phyloP scores from a whole-genome alignment of 2,888 invertebrate genomes.

The Andrena praecox region DNA sequence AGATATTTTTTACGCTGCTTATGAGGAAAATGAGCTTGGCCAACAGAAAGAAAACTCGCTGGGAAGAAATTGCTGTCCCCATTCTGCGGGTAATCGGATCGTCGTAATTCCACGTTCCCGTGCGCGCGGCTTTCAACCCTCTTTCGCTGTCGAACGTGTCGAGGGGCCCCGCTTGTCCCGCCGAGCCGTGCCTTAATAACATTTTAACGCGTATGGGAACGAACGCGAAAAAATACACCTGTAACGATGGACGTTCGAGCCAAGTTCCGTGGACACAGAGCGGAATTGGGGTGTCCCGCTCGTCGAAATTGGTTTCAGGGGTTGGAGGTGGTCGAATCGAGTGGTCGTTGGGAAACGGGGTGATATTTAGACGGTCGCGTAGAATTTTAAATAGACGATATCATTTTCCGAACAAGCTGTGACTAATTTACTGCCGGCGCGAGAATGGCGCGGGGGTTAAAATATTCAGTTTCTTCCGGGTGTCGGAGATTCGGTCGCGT shows the following conservation, averaged over 20 bases:
- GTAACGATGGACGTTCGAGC: conserved; percentile 3
- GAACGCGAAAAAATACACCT: conserved; percentile 7
- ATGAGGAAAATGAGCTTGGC: conserved; percentile 37
- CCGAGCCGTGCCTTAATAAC: conserved; percentile 20
- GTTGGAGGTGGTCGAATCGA: background rate
- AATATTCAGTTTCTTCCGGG: conserved; percentile 20
- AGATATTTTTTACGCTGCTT: conserved; percentile 61
- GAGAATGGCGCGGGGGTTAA: background rate
- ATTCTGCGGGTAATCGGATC: conserved; percentile 60
- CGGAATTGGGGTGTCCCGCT: background rate
- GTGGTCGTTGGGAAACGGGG: conserved; percentile 1
- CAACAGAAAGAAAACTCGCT: conserved; percentile 5
- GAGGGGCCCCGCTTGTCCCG: background rate
- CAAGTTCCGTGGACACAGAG: background rate
- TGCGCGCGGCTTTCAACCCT: background rate
- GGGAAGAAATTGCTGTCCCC: conserved; percentile 35
- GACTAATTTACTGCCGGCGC: conserved; percentile 24
- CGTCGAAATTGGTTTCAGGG: conserved; percentile 14
- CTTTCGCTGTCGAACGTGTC: background rate
- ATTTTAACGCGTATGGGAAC: background rate
- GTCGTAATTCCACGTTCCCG: conserved; percentile 43
- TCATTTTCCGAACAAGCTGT: conserved; percentile 23
- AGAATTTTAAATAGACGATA: conserved; percentile 22
- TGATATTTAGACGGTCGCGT: background rate
- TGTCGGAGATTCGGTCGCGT: conserved; percentile 11